A percentile compares a stretch with the other conserved stretches of the same genome.
Evolutionary conservation across 2,797 vertebrate species (phyloP).

Genomic region (Euthynnus affinis): DNA sequence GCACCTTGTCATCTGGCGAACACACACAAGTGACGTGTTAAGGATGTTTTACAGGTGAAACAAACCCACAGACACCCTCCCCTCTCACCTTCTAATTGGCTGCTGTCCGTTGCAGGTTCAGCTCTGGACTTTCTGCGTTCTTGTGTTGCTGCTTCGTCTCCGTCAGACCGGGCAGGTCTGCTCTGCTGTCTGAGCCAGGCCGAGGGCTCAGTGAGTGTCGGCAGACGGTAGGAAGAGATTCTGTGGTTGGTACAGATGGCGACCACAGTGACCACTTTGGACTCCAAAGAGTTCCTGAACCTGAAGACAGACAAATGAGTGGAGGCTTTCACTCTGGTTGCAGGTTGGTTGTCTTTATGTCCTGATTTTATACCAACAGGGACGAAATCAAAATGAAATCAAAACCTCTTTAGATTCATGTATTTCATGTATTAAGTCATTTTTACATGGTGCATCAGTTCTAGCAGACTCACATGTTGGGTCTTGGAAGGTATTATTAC

Average conservation of each 20-base stretch:
- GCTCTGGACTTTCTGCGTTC: conserved; percentile 65
- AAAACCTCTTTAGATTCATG: neutral
- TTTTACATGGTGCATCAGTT: too few relatives aligned
- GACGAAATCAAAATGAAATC: neutral
- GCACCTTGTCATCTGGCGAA: conserved; percentile 52
- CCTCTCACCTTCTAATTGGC: conserved; percentile 49
- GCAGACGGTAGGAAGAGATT: conserved; percentile 89
- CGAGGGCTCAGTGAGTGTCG: conserved; percentile 67
- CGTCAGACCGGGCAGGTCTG: neutral
- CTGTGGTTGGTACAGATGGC: conserved; percentile 87
- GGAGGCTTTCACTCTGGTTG: neutral
- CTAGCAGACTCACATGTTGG: too few relatives aligned
- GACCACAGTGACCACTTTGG: conserved; percentile 83
- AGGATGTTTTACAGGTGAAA: neutral
- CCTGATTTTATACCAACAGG: neutral
- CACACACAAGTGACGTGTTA: neutral
- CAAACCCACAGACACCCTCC: neutral
- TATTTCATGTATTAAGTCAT: too few relatives aligned
- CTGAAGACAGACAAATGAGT: conserved; percentile 74
- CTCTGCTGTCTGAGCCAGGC: conserved; percentile 48
- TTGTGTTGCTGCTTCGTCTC: conserved; percentile 31
- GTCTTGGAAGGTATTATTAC: too few relatives aligned
- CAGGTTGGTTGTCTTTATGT: neutral
- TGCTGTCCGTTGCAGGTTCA: conserved; percentile 40
- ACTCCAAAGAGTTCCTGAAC: conserved; percentile 85